Evolutionary conservation across 2,113 vertebrate genomes (phyloP), one percentile per base, ranked within the genome.

Genomic region (Mustela nigripes): DNA sequence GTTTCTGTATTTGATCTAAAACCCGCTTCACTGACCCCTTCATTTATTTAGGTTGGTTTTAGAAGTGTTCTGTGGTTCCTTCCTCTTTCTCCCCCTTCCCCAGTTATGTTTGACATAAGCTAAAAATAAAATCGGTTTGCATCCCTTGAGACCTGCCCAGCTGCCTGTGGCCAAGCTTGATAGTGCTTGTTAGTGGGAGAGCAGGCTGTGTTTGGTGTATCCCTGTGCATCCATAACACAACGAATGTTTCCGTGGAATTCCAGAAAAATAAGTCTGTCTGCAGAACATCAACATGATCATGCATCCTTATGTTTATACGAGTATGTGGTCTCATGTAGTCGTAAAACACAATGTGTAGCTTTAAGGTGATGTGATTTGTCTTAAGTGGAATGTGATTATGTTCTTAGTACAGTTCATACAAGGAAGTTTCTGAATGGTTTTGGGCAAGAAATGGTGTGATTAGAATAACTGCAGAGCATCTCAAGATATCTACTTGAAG

Each of bases 61-160:
- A 71, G 91, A 91, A 82, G 2, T 48, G 21, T 63, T 78, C 71
- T 81, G 21, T 67, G 62, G 58, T 33, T 87, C 14, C 45, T 9
- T 24, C 65, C 19, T 69, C 33, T 33, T 45, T 50, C 26, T 36
- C 18, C 1, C 14, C 73, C 45, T 53, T 79, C 89, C 24, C 63
- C 73, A 11, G 48, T 73, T 95, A 58, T 76, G 18, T 85, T 67
- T 89, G 53, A 65, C 88, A 11, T 28, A 10, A 62, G 67, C 74
- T 95, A 67, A 83, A 95, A 96, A 78, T 96, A 94, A 91, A 92
- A 82, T 60, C 50, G 48, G 16, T 62, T 90, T 45, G 33, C 39
- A 15, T 78, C 36, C n/a, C 69, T 84, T 6, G 63, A 48, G 80
- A 65, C 48, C 67, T 86, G 85, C 50, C 53, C 82, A 24, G 33